Evolutionary conservation across 2,888 invertebrate genomes (phyloP).

Genomic region (Apotomis betuletana): DNA sequence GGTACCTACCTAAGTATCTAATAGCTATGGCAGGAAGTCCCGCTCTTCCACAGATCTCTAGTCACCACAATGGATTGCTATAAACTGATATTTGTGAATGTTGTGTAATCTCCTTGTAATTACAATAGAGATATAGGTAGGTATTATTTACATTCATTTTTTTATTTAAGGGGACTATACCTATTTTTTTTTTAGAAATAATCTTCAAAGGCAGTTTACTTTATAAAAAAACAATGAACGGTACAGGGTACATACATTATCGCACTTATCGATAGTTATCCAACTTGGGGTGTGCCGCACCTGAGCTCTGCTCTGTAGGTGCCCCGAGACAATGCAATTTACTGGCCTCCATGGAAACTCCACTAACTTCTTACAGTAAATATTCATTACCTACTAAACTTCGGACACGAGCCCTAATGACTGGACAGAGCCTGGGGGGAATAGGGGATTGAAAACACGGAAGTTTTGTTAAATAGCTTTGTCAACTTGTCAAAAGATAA

Average conservation of each 20-base stretch:
- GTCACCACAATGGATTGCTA: no score
- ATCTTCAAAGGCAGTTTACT: no score
- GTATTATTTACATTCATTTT: no score
- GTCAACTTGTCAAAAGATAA: not conserved
- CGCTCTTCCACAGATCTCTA: no score
- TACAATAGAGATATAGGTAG: no score
- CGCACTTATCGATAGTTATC: not conserved
- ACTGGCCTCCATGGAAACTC: constrained; percentile 46
- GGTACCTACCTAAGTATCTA: no score
- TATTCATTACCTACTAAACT: constrained; percentile 53
- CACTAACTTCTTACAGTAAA: constrained; percentile 53
- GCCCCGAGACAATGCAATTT: constrained; percentile 48
- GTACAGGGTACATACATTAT: not conserved
- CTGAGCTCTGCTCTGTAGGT: not conserved
- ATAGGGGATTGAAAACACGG: not conserved
- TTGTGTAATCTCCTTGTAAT: no score
- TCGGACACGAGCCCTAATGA: constrained; percentile 15
- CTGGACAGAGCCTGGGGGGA: constrained; percentile 5
- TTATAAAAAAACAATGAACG: no score
- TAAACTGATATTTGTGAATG: no score
- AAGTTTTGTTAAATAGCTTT: not conserved
- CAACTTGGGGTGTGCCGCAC: not conserved
- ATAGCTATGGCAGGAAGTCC: no score
- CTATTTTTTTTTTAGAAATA: no score
- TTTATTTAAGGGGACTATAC: no score